phyloP scores from a whole-genome alignment of 2,113 vertebrate species.

The Pseudorasbora parva region DNA sequence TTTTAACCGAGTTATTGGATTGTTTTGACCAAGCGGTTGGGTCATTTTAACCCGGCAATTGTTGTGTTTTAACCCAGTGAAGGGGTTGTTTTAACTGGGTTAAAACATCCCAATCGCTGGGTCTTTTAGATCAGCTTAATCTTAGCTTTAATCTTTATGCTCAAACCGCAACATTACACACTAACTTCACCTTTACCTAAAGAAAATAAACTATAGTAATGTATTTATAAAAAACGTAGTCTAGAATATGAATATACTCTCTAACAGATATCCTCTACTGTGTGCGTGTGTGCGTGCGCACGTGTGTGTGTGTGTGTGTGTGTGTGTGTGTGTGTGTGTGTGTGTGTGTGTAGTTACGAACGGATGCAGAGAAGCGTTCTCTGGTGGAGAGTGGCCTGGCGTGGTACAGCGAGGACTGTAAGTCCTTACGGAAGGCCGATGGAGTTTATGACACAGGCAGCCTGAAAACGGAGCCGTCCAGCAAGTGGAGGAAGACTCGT shows the following conservation, averaged over 20 bases:
- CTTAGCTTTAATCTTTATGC: background rate
- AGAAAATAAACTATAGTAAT: background rate
- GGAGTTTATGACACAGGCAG: constrained; percentile 88
- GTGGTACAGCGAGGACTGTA: constrained; percentile 94
- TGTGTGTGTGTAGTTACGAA: constrained; percentile 83
- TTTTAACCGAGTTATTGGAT: too few species aligned
- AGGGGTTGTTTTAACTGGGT: too few species aligned
- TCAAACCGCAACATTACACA: too few species aligned
- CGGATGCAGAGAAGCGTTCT: constrained; percentile 95
- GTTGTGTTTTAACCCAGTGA: too few species aligned
- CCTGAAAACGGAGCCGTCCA: constrained; percentile 89
- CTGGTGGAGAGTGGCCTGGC: constrained; percentile 93
- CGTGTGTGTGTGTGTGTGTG: constrained; percentile 13
- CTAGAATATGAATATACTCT: background rate
- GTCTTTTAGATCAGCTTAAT: too few species aligned
- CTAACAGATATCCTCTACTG: background rate
- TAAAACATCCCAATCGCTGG: too few species aligned
- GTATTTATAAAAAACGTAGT: background rate
- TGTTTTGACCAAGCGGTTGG: too few species aligned
- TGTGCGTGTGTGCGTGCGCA: constrained; percentile 22
- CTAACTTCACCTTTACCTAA: too few species aligned
- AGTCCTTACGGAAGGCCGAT: constrained; percentile 80
- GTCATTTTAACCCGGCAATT: too few species aligned
- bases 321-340: constrained; percentile 25
- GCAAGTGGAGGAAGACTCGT: constrained; percentile 90